These are phyloP conservation scores for Tenthredo livida DNA, from an alignment of 2,888 invertebrate genomes.

Conservation along the genomic window DNA sequence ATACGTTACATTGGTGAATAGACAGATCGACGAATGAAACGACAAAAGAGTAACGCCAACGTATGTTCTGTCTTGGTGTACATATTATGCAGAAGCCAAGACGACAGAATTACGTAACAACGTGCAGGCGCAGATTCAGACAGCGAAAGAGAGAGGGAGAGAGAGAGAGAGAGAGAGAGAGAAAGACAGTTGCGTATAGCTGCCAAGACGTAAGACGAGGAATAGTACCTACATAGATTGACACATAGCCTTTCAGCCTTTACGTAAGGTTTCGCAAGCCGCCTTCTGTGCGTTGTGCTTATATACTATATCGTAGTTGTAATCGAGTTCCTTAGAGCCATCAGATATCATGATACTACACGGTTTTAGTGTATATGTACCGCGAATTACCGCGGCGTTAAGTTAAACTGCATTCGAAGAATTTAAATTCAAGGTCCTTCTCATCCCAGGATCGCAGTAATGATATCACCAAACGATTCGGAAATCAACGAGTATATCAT, in stretches of 20 bases:
- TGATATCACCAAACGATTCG: neutral
- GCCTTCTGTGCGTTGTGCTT: constrained; percentile 25
- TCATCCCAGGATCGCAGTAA: neutral
- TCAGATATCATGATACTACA: constrained; percentile 18
- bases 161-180: neutral
- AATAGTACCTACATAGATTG: constrained; percentile 33
- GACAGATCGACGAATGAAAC: neutral
- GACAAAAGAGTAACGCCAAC: constrained; percentile 11
- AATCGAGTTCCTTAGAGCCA: constrained; percentile 15
- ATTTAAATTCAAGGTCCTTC: neutral
- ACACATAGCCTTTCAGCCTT: constrained; percentile 48
- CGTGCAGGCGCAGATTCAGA: constrained; percentile 47
- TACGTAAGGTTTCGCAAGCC: constrained; percentile 51
- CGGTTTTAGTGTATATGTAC: neutral
- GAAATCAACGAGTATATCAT: neutral
- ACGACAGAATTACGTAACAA: constrained; percentile 41
- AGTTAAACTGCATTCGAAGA: neutral
- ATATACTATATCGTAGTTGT: neutral
- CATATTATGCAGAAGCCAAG: neutral
- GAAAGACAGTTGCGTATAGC: neutral
- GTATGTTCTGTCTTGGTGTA: neutral
- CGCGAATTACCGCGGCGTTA: neutral
- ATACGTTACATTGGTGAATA: neutral
- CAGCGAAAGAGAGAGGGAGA: neutral
- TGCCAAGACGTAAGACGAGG: constrained; percentile 20